Conservation (phyloP, 2,797 vertebrate species). For the Agapornis canus region DNA sequence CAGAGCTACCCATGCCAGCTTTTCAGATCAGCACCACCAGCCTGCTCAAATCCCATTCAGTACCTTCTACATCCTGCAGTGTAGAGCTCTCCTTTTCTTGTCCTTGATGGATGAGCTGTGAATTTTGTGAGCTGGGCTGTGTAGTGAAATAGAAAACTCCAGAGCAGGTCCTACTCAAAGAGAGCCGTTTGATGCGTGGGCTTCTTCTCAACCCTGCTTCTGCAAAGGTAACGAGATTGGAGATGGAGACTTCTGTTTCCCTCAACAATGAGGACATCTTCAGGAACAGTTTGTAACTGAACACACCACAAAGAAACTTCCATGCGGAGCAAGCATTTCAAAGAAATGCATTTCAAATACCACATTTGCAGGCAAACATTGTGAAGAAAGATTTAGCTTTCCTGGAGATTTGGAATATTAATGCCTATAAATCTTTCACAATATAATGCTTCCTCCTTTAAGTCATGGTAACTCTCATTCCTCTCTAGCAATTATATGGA, state of each 20-base stretch:
- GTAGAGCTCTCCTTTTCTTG: constrained; percentile 63
- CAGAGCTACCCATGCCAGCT: neutral
- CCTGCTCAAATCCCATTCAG: neutral
- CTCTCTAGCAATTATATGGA: neutral
- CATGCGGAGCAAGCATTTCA: neutral
- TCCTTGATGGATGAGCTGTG: constrained; percentile 74
- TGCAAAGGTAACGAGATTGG: constrained; percentile 29
- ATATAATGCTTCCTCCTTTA: neutral
- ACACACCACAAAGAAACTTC: neutral
- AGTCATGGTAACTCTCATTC: neutral
- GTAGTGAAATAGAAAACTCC: constrained; percentile 81
- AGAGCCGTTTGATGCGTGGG: constrained; percentile 86
- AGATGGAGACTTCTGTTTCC: neutral
- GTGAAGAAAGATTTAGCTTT: neutral
- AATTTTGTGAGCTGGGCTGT: constrained; percentile 81
- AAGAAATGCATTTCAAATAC: neutral
- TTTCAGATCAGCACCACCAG: constrained; percentile 9
- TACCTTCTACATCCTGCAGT: constrained; percentile 62
- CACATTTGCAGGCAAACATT: neutral
- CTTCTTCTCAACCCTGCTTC: constrained; percentile 86
- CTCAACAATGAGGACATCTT: neutral
- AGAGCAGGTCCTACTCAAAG: constrained; percentile 80
- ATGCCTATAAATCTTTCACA: neutral
- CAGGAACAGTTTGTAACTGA: neutral
- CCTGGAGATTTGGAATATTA: neutral